These are phyloP conservation scores for Tryphoninae sp. DNA, from an alignment of 2,888 invertebrate species.

Conservation along the genomic window DNA sequence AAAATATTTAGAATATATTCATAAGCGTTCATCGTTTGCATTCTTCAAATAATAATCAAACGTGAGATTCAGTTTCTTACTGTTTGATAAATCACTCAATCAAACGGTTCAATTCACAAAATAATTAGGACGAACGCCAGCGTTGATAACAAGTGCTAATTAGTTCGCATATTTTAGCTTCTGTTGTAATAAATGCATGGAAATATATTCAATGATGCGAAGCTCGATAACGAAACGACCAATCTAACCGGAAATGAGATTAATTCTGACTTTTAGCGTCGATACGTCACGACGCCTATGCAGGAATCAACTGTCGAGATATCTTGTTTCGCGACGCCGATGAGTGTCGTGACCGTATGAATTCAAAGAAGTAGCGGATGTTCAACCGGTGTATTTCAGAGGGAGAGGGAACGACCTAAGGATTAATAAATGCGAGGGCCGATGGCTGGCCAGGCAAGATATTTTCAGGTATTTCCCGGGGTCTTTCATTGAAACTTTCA, in stretches of 20 bases:
- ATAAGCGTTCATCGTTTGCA: too few relatives aligned
- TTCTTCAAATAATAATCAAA: too few relatives aligned
- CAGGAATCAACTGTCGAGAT: neutral
- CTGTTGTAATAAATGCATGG: too few relatives aligned
- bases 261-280: neutral
- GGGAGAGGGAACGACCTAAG: neutral
- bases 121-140: slow-evolving; percentile 6
- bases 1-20: too few relatives aligned
- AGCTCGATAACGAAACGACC: neutral
- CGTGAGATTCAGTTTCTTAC: slow-evolving; percentile 1
- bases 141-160: neutral
- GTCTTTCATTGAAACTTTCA: neutral
- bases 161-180: too few relatives aligned
- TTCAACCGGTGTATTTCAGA: neutral
- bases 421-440: neutral
- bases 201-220: neutral
- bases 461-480: slow-evolving; percentile 15
- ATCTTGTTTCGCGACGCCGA: neutral
- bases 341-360: neutral
- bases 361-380: neutral
- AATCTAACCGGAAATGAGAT: neutral
- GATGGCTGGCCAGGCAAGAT: neutral
- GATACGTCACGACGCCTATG: neutral
- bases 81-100: neutral
- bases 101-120: neutral